These are phyloP conservation scores for Papilio demoleus DNA, from an alignment of 2,888 invertebrate genomes.

Conservation along the genomic window DNA sequence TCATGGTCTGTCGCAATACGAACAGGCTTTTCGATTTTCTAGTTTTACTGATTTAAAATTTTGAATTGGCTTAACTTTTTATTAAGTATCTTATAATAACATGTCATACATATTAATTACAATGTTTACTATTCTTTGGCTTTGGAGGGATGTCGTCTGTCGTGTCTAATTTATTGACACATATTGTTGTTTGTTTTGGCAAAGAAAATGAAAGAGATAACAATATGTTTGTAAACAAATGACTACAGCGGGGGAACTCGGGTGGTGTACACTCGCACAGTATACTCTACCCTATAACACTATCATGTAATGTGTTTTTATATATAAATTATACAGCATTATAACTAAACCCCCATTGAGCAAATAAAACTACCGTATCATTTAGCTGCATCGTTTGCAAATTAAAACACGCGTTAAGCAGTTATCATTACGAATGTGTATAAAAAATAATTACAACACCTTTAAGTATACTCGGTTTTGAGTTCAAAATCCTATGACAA, in stretches of 20 bases:
- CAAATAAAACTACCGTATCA: constrained; percentile 10
- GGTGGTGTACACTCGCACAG: too few relatives aligned
- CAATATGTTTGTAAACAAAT: too few relatives aligned
- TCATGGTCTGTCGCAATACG: constrained; percentile 20
- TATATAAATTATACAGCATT: too few relatives aligned
- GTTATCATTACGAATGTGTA: too few relatives aligned
- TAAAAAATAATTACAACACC: too few relatives aligned
- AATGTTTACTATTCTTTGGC: not conserved
- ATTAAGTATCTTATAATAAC: not conserved
- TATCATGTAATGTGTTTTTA: not conserved
- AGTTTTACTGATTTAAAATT: not conserved
- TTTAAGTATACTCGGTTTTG: not conserved
- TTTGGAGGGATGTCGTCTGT: too few relatives aligned
- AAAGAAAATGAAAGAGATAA: too few relatives aligned
- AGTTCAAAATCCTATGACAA: not conserved
- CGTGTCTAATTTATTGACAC: too few relatives aligned
- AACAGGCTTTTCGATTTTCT: constrained; percentile 26
- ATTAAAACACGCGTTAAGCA: not conserved
- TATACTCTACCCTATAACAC: not conserved
- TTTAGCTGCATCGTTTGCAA: not conserved
- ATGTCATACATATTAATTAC: not conserved
- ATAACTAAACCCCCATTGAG: not conserved
- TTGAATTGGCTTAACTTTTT: not conserved
- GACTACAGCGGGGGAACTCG: too few relatives aligned
- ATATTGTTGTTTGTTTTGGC: too few relatives aligned